Evolutionary conservation across 1,140 invertebrate species (phyloP).

Genomic region (Zelostemma sp.): DNA sequence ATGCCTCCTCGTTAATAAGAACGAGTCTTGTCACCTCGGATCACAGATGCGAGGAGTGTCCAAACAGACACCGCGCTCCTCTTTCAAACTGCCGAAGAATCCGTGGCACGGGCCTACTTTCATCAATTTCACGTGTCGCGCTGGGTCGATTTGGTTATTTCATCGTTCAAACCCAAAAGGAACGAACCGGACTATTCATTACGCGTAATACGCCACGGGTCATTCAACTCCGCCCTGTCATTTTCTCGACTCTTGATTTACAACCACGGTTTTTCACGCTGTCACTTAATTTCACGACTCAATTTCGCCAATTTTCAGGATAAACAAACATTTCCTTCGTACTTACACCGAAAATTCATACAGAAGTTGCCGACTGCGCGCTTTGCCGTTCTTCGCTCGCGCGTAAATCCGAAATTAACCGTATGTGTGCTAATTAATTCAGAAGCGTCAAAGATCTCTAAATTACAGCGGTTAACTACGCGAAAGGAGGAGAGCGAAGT

Average conservation of each 20-base stretch:
- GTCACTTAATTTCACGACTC: too few relatives aligned
- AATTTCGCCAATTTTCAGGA: too few relatives aligned
- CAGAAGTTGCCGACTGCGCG: background rate
- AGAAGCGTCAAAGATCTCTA: constrained; percentile 31
- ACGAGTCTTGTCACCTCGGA: constrained; percentile 43
- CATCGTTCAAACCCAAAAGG: constrained; percentile 5
- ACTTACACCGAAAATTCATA: too few relatives aligned
- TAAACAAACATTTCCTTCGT: too few relatives aligned
- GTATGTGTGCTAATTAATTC: constrained; percentile 26
- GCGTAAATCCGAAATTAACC: background rate
- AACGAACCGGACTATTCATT: constrained; percentile 21
- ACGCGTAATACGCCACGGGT: constrained; percentile 14
- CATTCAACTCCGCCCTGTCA: constrained; percentile 17
- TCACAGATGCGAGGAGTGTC: constrained; percentile 21
- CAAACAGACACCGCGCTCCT: background rate
- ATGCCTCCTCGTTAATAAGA: constrained; percentile 56
- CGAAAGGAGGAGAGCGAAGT: constrained; percentile 34
- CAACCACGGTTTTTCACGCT: too few relatives aligned
- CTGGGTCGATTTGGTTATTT: constrained; percentile 15
- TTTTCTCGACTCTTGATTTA: constrained; percentile 2
- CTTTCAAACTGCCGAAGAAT: constrained; percentile 42
- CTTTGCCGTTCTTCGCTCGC: background rate
- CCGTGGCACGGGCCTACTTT: constrained; percentile 49
- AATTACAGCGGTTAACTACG: constrained; percentile 34
- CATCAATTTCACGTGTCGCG: constrained; percentile 46